Percentiles rank a stretch among this genome's conserved stretches.
phyloP scores from a whole-genome alignment of 92 coral and sea anemone genomes.

The Phenganax stokvisi region DNA sequence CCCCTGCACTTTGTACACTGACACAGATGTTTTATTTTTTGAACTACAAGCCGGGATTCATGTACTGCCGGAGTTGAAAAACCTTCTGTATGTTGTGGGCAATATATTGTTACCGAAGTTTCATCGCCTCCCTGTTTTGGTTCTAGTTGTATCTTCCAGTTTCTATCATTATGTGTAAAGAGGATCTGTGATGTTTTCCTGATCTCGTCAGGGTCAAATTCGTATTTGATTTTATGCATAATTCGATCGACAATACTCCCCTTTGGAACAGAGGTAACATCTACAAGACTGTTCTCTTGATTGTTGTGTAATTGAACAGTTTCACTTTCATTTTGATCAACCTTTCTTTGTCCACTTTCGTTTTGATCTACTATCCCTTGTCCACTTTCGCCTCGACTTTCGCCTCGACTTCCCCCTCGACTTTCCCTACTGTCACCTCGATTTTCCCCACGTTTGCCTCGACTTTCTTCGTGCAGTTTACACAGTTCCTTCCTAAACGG shows the following conservation, averaged over 20 bases:
- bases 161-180: not conserved
- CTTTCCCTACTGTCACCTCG: too few species aligned
- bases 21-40: not conserved
- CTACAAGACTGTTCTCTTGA: not conserved
- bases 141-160: conserved; percentile 6
- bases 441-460: too few species aligned
- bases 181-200: not conserved
- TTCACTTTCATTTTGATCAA: conserved; percentile 9
- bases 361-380: not conserved
- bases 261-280: not conserved
- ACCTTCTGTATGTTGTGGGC: not conserved
- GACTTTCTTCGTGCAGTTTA: not conserved
- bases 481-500: not conserved
- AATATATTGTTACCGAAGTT: not conserved
- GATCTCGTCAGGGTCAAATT: not conserved
- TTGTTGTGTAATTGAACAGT: not conserved
- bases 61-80: not conserved
- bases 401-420: too few species aligned
- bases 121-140: not conserved
- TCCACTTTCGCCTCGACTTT: not conserved
- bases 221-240: not conserved
- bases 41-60: not conserved
- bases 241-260: not conserved
- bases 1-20: not conserved
- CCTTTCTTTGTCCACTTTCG: not conserved